Conservation (phyloP, 2,888 invertebrate species). For the Chymomyza amoena region DNA sequence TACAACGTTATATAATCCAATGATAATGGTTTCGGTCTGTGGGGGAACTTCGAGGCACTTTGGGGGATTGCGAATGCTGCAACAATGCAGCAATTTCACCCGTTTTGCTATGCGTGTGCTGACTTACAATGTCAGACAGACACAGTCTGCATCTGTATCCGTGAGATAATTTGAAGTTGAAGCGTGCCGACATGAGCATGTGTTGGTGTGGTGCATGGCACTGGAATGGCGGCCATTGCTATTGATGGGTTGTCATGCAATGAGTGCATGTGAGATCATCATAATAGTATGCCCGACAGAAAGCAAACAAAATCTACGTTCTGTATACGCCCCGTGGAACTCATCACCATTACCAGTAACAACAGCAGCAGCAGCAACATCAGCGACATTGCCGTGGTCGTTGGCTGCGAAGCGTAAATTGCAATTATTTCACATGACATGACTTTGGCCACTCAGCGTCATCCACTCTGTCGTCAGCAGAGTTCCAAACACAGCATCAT, state of each 20-base stretch:
- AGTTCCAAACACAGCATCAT: not conserved
- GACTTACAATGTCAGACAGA: not conserved
- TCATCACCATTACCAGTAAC: constrained; percentile 30
- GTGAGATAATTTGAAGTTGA: constrained; percentile 56
- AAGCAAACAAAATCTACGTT: constrained; percentile 52
- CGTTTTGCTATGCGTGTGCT: not conserved
- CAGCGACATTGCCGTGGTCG: constrained; percentile 11
- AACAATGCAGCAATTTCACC: constrained; percentile 17
- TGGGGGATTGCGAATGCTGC: not conserved
- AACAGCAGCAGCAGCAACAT: not conserved
- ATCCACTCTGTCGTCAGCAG: not conserved
- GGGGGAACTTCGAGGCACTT: not conserved
- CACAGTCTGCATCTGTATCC: not conserved
- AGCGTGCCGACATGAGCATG: constrained; percentile 44
- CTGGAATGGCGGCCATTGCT: constrained; percentile 11
- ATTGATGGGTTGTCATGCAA: constrained; percentile 56
- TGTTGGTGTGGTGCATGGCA: constrained; percentile 29
- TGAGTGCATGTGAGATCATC: constrained; percentile 70
- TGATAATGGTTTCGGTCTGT: not conserved
- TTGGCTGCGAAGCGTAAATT: constrained; percentile 61
- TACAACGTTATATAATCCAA: constrained; percentile 55
- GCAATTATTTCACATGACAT: constrained; percentile 72
- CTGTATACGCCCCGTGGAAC: constrained; percentile 62
- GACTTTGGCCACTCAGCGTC: constrained; percentile 43
- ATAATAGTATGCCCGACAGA: constrained; percentile 11